Percentiles rank a stretch among this genome's conserved stretches.
Evolutionary conservation across 2,113 vertebrate species (phyloP).

Genomic region (Columbina picui): DNA sequence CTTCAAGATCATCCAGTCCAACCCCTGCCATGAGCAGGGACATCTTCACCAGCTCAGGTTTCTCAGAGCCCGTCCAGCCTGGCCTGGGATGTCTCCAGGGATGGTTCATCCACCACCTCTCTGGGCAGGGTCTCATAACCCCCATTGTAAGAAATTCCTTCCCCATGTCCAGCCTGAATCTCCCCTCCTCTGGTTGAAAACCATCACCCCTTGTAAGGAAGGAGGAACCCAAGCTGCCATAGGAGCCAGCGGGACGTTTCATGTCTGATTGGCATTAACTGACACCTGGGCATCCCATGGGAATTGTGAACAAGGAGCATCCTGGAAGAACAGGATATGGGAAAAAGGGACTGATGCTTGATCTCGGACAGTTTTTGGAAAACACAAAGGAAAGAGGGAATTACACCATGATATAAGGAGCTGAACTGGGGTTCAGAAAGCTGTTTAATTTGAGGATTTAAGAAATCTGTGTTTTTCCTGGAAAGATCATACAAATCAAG

Average conservation of each 20-base stretch:
- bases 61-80: no score
- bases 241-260: background rate
- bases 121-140: no score
- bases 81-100: no score
- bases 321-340: background rate
- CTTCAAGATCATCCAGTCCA: no score
- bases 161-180: no score
- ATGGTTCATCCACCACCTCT: no score
- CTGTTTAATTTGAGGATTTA: background rate
- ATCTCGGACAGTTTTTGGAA: background rate
- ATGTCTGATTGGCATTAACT: accelerated
- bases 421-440: background rate
- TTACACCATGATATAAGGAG: background rate
- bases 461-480: background rate
- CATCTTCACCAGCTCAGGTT: no score
- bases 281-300: accelerated
- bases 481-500: background rate
- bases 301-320: background rate
- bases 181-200: no score
- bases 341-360: background rate
- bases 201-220: background rate
- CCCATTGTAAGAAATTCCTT: no score
- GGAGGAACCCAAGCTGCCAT: background rate
- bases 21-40: no score
- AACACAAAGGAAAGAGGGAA: background rate